Evolutionary conservation across 1,140 invertebrate species (phyloP).

Genomic region (Diachasma alloeum): DNA sequence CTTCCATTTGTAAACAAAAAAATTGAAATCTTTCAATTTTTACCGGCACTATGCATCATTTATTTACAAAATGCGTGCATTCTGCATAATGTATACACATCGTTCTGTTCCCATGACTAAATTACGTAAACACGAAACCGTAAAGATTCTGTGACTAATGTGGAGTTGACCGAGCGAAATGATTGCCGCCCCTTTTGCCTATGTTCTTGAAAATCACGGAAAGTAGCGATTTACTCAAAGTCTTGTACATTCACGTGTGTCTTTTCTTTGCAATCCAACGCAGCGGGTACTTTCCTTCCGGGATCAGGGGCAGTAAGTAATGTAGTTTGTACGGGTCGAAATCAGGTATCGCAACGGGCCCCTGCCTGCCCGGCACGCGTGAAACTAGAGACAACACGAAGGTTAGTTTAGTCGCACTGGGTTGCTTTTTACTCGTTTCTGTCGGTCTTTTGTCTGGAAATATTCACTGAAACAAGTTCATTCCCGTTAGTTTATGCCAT

Average conservation of each 20-base stretch:
- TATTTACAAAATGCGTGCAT: too few species aligned
- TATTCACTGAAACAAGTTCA: too few species aligned
- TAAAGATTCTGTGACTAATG: not conserved
- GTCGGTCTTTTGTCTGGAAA: not conserved
- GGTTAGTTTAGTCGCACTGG: constrained; percentile 42
- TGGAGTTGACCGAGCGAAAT: not conserved
- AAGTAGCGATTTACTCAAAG: constrained; percentile 15
- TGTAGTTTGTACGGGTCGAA: constrained; percentile 33
- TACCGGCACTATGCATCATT: too few species aligned
- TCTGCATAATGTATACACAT: too few species aligned
- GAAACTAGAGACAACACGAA: constrained; percentile 36
- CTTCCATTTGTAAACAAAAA: too few species aligned
- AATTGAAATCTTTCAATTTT: too few species aligned
- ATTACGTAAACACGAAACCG: not conserved
- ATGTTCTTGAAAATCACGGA: constrained; percentile 19
- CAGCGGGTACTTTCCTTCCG: constrained; percentile 58
- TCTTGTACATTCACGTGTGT: constrained; percentile 6
- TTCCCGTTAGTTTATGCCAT: too few species aligned
- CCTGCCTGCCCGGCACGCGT: constrained; percentile 42
- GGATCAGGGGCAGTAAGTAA: constrained; percentile 38
- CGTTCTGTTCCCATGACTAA: not conserved
- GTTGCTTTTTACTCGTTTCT: constrained; percentile 22
- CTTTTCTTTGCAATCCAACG: constrained; percentile 39
- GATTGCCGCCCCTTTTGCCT: not conserved
- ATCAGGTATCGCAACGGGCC: constrained; percentile 36